Conservation (phyloP, 2,113 vertebrate species). For the Lethenteron reissneri region DNA sequence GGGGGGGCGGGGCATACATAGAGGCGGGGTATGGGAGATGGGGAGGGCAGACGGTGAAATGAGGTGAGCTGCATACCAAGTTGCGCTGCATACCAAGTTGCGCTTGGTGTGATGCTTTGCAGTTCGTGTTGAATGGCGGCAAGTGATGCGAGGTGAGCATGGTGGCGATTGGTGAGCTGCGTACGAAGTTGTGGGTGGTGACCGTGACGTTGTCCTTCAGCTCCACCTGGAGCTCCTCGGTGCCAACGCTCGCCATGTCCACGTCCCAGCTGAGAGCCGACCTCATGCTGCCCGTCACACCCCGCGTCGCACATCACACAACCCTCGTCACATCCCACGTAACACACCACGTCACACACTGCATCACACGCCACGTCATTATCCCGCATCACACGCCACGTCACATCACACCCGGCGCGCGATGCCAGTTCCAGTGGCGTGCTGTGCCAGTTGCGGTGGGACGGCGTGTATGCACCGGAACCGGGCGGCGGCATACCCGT, state of each 20-base stretch:
- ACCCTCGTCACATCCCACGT: background rate
- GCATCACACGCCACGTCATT: background rate
- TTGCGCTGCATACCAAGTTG: no score
- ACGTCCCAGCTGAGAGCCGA: conserved; percentile 97
- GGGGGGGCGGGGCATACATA: no score
- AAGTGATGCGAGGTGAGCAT: no score
- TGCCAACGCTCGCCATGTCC: conserved; percentile 91
- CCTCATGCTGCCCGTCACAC: conserved; percentile 51
- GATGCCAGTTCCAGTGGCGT: background rate
- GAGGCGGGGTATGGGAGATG: no score
- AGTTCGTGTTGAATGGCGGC: no score
- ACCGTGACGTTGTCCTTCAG: conserved; percentile 90
- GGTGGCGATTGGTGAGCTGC: no score
- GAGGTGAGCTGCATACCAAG: no score
- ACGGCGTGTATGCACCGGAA: background rate
- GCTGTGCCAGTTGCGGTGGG: background rate
- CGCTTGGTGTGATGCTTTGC: no score
- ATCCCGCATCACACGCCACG: background rate
- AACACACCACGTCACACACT: background rate
- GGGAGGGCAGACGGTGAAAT: no score
- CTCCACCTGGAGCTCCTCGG: conserved; percentile 84
- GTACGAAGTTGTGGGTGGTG: conserved; percentile 91
- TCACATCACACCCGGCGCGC: background rate
- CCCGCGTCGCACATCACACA: background rate
- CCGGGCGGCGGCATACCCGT: conserved; percentile 24